Base-by-base conservation (phyloP, 2,888 invertebrate species). In the Exephanes ischioxanthus region DNA sequence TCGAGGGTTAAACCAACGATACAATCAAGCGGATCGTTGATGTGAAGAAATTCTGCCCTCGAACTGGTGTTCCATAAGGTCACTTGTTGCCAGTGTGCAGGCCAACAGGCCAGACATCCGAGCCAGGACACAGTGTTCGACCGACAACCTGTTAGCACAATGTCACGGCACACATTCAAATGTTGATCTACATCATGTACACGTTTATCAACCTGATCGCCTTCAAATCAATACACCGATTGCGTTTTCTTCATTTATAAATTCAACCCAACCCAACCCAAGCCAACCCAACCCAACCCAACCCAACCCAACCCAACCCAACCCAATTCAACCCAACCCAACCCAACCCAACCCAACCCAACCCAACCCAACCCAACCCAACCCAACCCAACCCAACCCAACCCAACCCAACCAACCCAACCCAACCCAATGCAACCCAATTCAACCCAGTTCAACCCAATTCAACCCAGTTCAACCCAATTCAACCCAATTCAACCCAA, bases 81-180 rank as follows among this genome's bases (percentile, higher is more conserved):
- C 88, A 89, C 88, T 89, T 89, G 89, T 89, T 89, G 89, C 88
- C 88, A 87, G 76, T 76, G 26, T 19, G 55, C 55, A 55, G 55
- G 55, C 22, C 9, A 58, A 26, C 58, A 67, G 77, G 77, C 77
- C 75, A 85, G 75, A 79, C 79, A 63, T 61, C 63, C 45, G 63
- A 45, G 48, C 81, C 55, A 63, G 70, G 75, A 26, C 75, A 51
- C 71, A 80, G 66, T 67, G 45, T 68, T 53, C 33, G 84, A 82
- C 73, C 89, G 84, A 87, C 89, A 88, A 88, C 88, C 87, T 89
- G 89, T 88, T 88, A 89, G 87, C 88, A 83, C 86, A 87, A 87
- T 87, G 87, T 85, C 88, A 86, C 85, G 84, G 85, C 86, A 88
- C 84, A 87, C 86, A 87, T 88, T 87, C 81, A 72, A 87, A 86